Evolutionary conservation across 2,113 vertebrate genomes (phyloP).

Genomic region (Hemibagrus wyckioides): DNA sequence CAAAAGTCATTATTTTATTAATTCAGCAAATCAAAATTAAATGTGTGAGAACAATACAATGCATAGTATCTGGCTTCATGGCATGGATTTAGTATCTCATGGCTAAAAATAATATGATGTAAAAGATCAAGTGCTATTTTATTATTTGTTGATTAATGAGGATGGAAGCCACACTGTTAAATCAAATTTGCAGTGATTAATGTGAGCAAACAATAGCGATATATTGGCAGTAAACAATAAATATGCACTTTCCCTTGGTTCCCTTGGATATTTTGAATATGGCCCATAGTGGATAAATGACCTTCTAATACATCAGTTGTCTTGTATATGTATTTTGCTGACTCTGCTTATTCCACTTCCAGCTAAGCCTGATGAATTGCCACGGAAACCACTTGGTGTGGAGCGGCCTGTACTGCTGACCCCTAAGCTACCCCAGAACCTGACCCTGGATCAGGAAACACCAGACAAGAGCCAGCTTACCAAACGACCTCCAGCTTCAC

Average conservation of each 20-base stretch:
- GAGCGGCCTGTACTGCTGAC: slow-evolving; percentile 77
- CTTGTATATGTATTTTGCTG: background rate
- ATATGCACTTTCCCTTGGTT: background rate
- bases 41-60: too few relatives aligned
- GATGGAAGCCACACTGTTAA: background rate
- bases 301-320: background rate
- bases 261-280: background rate
- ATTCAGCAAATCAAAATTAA: background rate
- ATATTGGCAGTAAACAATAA: background rate
- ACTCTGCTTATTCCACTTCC: background rate
- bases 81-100: too few relatives aligned
- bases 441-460: slow-evolving; percentile 27
- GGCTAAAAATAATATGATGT: background rate
- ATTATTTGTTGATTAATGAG: background rate
- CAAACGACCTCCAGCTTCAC: slow-evolving; percentile 18
- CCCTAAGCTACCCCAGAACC: slow-evolving; percentile 56
- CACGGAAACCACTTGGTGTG: slow-evolving; percentile 78
- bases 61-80: background rate
- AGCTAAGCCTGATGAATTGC: slow-evolving; percentile 85
- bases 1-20: background rate
- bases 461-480: slow-evolving; percentile 43
- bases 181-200: background rate
- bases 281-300: background rate
- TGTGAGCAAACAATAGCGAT: too few relatives aligned
- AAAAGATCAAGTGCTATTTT: background rate